These are phyloP conservation scores for Lumbricus terrestris DNA, from an alignment of 2,888 invertebrate species.

Conservation along the genomic window DNA sequence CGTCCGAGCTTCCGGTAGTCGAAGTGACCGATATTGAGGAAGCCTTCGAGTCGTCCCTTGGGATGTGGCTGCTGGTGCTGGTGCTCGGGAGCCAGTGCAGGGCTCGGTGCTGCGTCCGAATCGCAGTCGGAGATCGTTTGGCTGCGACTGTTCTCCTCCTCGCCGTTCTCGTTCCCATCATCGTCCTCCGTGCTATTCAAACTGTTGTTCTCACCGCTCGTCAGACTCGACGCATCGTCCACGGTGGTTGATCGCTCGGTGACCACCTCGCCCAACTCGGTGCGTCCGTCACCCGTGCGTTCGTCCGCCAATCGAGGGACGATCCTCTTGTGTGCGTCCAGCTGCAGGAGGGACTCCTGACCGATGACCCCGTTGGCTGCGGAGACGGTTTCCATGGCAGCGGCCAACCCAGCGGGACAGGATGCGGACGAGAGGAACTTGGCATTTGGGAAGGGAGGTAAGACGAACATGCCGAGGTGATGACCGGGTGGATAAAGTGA, in stretches of 20 bases:
- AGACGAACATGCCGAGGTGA: background rate
- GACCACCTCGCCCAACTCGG: background rate
- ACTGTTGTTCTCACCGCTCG: background rate
- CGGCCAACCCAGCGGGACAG: constrained; percentile 41
- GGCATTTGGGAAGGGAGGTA: background rate
- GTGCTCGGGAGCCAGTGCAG: background rate
- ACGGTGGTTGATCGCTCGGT: background rate
- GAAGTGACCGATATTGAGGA: background rate
- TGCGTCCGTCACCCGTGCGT: background rate
- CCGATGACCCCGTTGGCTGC: background rate
- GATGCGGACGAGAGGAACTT: constrained; percentile 34
- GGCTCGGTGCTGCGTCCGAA: background rate
- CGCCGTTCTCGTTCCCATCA: too few relatives aligned
- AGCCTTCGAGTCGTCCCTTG: background rate
- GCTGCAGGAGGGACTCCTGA: background rate
- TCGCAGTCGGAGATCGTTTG: background rate
- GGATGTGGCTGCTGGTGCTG: background rate
- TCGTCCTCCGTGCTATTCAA: background rate
- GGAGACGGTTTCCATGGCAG: constrained; percentile 25
- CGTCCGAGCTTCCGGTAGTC: background rate
- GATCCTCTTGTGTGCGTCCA: background rate
- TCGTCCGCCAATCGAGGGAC: background rate
- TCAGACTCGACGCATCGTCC: background rate
- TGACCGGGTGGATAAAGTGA: constrained; percentile 6
- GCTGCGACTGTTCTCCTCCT: background rate